These are phyloP conservation scores for Lutjanus argentimaculatus DNA, from an alignment of 2,797 vertebrate species.

Conservation along the genomic window DNA sequence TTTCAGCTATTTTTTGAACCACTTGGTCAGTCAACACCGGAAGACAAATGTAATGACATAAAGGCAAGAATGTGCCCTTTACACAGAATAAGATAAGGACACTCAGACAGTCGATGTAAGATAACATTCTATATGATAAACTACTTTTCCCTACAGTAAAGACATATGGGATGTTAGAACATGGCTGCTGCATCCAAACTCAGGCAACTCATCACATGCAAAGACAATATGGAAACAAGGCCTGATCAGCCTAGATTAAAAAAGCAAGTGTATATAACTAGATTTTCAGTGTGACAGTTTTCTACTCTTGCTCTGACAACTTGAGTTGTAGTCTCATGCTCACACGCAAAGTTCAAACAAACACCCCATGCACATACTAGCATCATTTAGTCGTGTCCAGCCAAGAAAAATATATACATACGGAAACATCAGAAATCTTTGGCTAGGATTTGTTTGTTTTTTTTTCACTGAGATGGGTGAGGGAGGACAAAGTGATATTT, in stretches of 20 bases:
- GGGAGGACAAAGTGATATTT: no score
- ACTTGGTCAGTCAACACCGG: neutral
- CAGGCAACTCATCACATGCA: no score
- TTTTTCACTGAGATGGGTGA: neutral
- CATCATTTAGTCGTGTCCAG: neutral
- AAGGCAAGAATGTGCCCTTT: neutral
- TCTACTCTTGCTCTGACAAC: no score
- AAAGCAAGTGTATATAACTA: neutral
- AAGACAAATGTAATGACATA: neutral
- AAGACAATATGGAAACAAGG: no score
- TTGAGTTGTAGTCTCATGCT: neutral
- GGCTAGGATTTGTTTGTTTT: neutral
- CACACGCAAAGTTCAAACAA: neutral
- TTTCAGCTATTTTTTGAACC: neutral
- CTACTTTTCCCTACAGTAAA: no score
- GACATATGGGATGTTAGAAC: no score
- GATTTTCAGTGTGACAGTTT: neutral
- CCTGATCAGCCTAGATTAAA: no score
- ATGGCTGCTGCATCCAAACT: no score
- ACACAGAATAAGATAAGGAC: neutral
- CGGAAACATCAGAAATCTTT: neutral
- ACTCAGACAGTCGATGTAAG: neutral
- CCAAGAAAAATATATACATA: neutral
- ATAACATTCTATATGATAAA: no score
- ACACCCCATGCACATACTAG: neutral